A percentile compares a stretch with the other conserved stretches of the same genome.
These are phyloP conservation scores for Eulemur coronatus DNA, from an alignment of 2,797 vertebrate genomes.

Conservation along the genomic window DNA sequence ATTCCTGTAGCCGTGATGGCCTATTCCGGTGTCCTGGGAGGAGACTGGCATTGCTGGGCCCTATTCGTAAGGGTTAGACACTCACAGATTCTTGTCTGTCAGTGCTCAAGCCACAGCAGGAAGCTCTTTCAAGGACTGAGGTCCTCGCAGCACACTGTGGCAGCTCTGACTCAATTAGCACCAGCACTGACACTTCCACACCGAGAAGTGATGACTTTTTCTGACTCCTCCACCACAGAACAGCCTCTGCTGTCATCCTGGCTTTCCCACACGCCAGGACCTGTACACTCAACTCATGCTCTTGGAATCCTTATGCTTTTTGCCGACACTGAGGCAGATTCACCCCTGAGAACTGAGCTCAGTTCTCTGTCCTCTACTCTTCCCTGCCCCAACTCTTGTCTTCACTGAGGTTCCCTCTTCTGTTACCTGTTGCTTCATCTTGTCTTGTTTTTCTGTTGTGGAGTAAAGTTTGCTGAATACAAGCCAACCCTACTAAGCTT, in stretches of 20 bases:
- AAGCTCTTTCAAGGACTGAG: background rate
- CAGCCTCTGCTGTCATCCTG: background rate
- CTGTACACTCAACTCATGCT: background rate
- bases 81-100: background rate
- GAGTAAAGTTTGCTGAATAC: background rate
- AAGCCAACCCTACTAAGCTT: background rate
- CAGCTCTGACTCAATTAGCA: background rate
- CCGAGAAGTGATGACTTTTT: background rate
- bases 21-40: background rate
- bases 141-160: background rate
- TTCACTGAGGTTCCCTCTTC: background rate
- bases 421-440: background rate
- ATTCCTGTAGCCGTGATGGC: background rate
- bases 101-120: background rate
- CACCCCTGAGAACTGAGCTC: background rate
- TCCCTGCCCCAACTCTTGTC: background rate
- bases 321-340: background rate
- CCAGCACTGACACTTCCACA: background rate
- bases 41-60: background rate
- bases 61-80: background rate
- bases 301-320: background rate
- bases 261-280: background rate
- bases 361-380: background rate
- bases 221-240: background rate
- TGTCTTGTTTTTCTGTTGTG: background rate